Percentiles rank a stretch among this genome's conserved stretches.
Evolutionary conservation across 2,797 vertebrate genomes (phyloP).

Genomic region (Acipenser ruthenus): DNA sequence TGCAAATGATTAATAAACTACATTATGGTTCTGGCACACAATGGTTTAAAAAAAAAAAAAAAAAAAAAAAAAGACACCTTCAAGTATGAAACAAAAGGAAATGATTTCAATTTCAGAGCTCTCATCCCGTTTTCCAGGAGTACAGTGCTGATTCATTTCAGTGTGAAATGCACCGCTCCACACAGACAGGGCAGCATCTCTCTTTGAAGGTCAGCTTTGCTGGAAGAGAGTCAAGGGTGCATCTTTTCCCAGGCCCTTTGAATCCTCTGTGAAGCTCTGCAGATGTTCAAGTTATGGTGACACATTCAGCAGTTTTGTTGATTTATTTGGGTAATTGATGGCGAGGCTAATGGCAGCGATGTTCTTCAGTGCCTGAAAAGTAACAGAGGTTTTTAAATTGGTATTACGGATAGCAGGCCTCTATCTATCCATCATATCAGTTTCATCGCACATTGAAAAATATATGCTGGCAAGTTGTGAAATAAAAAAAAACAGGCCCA

Average conservation of each 20-base stretch:
- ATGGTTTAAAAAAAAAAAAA: too few species aligned
- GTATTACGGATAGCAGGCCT: constrained; percentile 3
- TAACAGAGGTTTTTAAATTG: constrained; percentile 13
- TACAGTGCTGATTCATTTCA: too few species aligned
- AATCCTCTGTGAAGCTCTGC: constrained; percentile 10
- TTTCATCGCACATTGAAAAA: not conserved
- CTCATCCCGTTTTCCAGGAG: too few species aligned
- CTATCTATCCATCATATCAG: not conserved
- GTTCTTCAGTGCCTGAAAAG: constrained; percentile 85
- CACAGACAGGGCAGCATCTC: constrained; percentile 9
- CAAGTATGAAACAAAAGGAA: too few species aligned
- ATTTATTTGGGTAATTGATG: constrained; percentile 96
- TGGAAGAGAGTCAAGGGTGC: constrained; percentile 26
- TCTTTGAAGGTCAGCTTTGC: constrained; percentile 6
- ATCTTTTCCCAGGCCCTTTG: not conserved
- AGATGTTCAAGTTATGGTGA: constrained; percentile 43
- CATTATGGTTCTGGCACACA: too few species aligned
- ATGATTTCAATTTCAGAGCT: too few species aligned
- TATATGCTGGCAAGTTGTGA: too few species aligned
- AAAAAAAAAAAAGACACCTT: too few species aligned
- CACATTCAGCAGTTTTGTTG: constrained; percentile 79
- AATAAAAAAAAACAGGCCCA: too few species aligned
- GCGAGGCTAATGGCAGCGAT: constrained; percentile 96
- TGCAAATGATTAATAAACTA: too few species aligned
- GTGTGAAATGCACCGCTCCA: not conserved